Percentiles rank a stretch among this genome's conserved stretches.
Evolutionary conservation across 2,797 vertebrate species (phyloP).

Genomic region (Cirrhinus mrigala): DNA sequence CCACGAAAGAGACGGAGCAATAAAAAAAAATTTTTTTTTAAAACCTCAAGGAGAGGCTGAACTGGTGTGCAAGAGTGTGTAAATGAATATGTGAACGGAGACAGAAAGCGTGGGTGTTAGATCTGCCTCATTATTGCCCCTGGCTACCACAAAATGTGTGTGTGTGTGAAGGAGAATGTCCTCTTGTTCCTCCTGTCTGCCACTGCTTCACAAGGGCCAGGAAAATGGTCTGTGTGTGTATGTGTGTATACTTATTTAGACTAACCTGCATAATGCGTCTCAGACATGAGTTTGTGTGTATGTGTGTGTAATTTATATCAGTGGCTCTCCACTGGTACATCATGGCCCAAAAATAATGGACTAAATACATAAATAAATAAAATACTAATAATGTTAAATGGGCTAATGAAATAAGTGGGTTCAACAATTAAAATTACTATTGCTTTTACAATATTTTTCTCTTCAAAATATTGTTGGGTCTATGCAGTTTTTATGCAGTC

Average conservation of each 20-base stretch:
- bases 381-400: too few relatives aligned
- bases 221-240: slow-evolving; percentile 13
- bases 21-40: slow-evolving; percentile 12
- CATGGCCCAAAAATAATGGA: background rate
- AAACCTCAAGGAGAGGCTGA: background rate
- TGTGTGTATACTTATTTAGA: background rate
- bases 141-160: slow-evolving; percentile 30
- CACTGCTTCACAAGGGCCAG: slow-evolving; percentile 41
- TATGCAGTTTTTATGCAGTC: background rate
- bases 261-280: slow-evolving; percentile 27
- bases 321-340: background rate
- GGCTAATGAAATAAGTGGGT: background rate
- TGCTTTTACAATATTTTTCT: background rate
- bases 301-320: background rate
- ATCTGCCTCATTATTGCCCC: slow-evolving; percentile 43
- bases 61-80: slow-evolving; percentile 37
- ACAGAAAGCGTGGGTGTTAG: slow-evolving; percentile 47
- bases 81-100: slow-evolving; percentile 38
- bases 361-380: background rate
- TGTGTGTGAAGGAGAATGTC: slow-evolving; percentile 18
- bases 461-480: background rate
- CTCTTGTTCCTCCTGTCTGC: slow-evolving; percentile 16
- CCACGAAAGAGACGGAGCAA: slow-evolving; percentile 6
- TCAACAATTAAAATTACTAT: background rate
- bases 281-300: background rate